phyloP scores from a whole-genome alignment of 2,888 invertebrate genomes.

The Metopia argyrocephala region DNA sequence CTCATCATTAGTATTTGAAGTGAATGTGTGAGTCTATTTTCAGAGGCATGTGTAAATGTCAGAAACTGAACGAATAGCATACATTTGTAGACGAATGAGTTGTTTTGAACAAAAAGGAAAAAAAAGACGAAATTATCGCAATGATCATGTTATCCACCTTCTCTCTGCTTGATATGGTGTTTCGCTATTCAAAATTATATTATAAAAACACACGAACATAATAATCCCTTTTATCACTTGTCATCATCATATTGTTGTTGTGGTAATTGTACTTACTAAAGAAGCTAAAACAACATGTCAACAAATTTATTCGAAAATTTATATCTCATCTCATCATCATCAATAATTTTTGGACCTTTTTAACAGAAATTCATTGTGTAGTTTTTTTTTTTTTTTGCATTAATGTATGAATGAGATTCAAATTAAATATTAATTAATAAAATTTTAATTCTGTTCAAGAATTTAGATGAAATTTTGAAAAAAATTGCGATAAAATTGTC shows the following conservation, averaged over 20 bases:
- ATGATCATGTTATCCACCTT: slow-evolving; percentile 29
- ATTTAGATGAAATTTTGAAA: slow-evolving; percentile 14
- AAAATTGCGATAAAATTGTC: not conserved
- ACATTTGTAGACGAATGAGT: not conserved
- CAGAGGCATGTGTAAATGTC: slow-evolving; percentile 20
- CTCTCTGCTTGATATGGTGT: too few species aligned
- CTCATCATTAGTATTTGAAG: not conserved
- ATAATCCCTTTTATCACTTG: slow-evolving; percentile 40
- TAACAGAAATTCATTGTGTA: not conserved
- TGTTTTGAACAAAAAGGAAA: slow-evolving; percentile 19
- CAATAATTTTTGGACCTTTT: not conserved
- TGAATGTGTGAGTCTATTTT: slow-evolving; percentile 16
- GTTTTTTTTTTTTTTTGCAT: slow-evolving; percentile 26
- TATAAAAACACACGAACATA: slow-evolving; percentile 22
- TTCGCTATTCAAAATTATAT: slow-evolving; percentile 16
- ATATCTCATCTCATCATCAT: slow-evolving; percentile 49
- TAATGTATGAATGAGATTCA: slow-evolving; percentile 26
- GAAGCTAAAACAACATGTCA: slow-evolving; percentile 61
- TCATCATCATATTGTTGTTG: slow-evolving; percentile 34
- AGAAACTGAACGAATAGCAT: not conserved
- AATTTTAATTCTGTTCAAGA: slow-evolving; percentile 25
- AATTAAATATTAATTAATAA: slow-evolving; percentile 13
- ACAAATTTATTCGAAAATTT: slow-evolving; percentile 55
- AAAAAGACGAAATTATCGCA: slow-evolving; percentile 31
- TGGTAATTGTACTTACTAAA: slow-evolving; percentile 33